Conservation (phyloP, 1,140 invertebrate species). For the Drosophila triauraria region DNA sequence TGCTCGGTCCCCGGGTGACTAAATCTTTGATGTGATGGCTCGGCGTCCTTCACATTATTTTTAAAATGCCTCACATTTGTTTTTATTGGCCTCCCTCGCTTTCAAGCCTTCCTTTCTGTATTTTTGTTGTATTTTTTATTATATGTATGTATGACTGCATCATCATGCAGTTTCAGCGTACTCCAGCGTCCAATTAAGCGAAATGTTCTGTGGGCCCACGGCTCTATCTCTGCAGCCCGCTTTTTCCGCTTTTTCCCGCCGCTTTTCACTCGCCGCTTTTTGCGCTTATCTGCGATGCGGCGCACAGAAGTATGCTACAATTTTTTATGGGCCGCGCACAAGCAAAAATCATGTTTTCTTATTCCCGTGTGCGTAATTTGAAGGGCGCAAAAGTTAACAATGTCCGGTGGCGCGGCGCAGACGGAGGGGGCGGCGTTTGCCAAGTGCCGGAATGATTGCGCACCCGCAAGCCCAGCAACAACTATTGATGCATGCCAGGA, state of each 20-base stretch:
- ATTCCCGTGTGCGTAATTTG: conserved; percentile 82
- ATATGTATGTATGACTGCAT: conserved; percentile 73
- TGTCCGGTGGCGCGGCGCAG: conserved; percentile 19
- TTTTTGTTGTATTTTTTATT: conserved; percentile 16
- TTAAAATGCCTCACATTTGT: conserved; percentile 57
- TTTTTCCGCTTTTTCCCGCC: not conserved
- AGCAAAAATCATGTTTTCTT: conserved; percentile 83
- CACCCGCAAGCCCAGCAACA: conserved; percentile 24
- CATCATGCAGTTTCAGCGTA: conserved; percentile 75
- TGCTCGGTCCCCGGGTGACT: conserved; percentile 9
- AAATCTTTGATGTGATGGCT: conserved; percentile 49
- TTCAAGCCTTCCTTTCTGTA: conserved; percentile 35
- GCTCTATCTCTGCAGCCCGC: conserved; percentile 23
- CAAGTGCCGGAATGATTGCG: conserved; percentile 30
- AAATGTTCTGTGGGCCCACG: conserved; percentile 76
- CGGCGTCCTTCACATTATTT: conserved; percentile 50
- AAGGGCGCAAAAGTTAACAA: conserved; percentile 70
- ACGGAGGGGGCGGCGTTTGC: not conserved
- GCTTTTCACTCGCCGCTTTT: conserved; percentile 4
- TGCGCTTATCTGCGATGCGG: conserved; percentile 60
- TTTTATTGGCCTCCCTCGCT: conserved; percentile 38
- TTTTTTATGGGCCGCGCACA: conserved; percentile 79
- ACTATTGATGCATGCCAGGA: conserved; percentile 67
- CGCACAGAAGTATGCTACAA: conserved; percentile 77
- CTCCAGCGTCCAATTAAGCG: conserved; percentile 81